Evolutionary conservation across 2,888 invertebrate genomes (phyloP).

Genomic region (Lithophane socia): DNA sequence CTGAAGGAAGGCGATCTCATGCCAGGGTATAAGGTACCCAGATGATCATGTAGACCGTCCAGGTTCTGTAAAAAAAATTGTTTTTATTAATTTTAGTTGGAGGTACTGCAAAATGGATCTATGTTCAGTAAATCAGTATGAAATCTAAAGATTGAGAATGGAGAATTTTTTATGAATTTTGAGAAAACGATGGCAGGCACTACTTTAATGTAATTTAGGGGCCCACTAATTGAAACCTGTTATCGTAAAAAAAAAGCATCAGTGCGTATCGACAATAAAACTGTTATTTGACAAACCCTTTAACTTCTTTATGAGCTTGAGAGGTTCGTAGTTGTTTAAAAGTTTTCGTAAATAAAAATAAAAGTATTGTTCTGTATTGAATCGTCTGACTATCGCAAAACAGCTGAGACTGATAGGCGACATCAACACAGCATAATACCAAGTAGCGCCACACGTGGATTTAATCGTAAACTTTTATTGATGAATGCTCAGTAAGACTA

Average conservation of each 20-base stretch:
- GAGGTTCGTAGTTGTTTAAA: background rate
- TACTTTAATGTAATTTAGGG: background rate
- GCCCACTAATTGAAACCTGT: background rate
- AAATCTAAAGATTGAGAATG: background rate
- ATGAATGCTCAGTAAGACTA: background rate
- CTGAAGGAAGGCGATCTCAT: constrained; percentile 99
- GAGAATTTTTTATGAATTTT: background rate
- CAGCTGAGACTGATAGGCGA: constrained; percentile 10
- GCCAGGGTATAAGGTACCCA: constrained; percentile 98
- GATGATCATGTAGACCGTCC: constrained; percentile 98
- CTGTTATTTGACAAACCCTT: background rate
- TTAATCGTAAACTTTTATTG: constrained; percentile 45
- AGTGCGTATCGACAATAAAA: background rate
- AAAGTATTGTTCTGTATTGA: background rate
- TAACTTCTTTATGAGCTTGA: background rate
- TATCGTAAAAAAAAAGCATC: background rate
- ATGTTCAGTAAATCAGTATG: background rate
- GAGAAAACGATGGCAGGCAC: background rate
- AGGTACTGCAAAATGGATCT: background rate
- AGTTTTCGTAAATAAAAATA: background rate
- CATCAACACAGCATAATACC: constrained; percentile 19
- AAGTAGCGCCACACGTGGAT: constrained; percentile 33
- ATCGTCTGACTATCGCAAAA: constrained; percentile 11
- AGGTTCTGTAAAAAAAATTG: constrained; percentile 92
- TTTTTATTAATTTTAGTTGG: background rate